Base-by-base conservation (phyloP, 1,140 invertebrate species). In the Lepidurus arcticus region DNA sequence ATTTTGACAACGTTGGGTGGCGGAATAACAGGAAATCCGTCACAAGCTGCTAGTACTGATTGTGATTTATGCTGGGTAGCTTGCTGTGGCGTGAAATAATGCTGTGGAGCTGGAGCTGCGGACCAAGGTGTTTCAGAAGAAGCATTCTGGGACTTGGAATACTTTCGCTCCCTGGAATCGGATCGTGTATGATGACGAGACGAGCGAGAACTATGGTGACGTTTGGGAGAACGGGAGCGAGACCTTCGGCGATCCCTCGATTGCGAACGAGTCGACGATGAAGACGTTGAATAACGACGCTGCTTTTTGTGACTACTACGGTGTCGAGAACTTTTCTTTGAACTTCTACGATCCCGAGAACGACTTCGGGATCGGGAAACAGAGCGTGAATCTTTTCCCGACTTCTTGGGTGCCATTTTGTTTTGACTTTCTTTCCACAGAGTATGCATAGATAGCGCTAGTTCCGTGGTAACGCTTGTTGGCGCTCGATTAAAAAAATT, bases 391-490 rank as follows among this genome's bases (percentile, higher is more conserved):
- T 65, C 53, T 65, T 16, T 13, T 11, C 53, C 16, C 53, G 53
- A 65, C 53, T 65, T 65, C 13, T 65, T 65, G 53, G 53, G 53
- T 65, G 53, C 53, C 53, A 65, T 65, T 65, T 65, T 65, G 53
- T 65, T 65, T 9, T 1, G 53, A n/a, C 21, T 65, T 16, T 1
- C 0, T 21, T 13, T 65, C 0, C 21, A 21, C 21, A 7, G 8
- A 65, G 16, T 10, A 21, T 7, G 16, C 53, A 16, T 16, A 16
- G 53, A 21, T 65, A 13, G 53, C 9, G 53, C 5, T 7, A 34
- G 34, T 34, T 4, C 3, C 4, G 34, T 34, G 34, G 34, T 34
- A 34, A 34, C 34, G 34, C 4, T 34, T 4, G 34, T 3, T 34
- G 34, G 34, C 26, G 26, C 26, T 2, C 3, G 34, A 34, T 3